Evolutionary conservation across 2,888 invertebrate genomes (phyloP).

Genomic region (Luffia ferchaultella): DNA sequence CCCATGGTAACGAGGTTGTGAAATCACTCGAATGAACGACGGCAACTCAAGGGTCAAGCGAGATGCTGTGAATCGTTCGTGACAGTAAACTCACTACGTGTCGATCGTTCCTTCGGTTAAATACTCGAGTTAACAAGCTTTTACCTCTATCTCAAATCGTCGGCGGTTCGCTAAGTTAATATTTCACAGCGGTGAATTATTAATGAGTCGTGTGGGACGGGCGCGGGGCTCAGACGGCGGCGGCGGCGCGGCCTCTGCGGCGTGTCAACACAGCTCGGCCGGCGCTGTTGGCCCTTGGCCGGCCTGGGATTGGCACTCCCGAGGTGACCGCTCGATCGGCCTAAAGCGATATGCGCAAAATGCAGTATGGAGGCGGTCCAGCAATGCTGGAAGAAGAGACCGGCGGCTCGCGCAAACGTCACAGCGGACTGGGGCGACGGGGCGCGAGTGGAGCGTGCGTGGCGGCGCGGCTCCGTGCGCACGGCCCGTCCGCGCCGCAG

Average conservation of each 20-base stretch:
- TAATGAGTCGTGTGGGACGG: slow-evolving; percentile 31
- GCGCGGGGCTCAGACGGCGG: slow-evolving; percentile 31
- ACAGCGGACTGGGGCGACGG: slow-evolving; percentile 60
- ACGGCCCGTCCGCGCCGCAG: slow-evolving; percentile 36
- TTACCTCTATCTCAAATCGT: slow-evolving; percentile 43
- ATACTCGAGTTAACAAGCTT: slow-evolving; percentile 48
- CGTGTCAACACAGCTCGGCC: slow-evolving; percentile 31
- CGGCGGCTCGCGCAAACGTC: slow-evolving; percentile 55
- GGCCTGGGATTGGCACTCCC: slow-evolving; percentile 3
- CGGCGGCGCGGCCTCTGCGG: slow-evolving; percentile 32
- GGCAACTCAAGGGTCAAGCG: slow-evolving; percentile 53
- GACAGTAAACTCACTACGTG: slow-evolving; percentile 51
- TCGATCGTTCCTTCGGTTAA: slow-evolving; percentile 39
- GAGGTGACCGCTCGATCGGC: background rate
- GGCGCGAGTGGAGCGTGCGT: slow-evolving; percentile 42
- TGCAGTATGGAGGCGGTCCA: slow-evolving; percentile 32
- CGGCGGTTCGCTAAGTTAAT: slow-evolving; percentile 48
- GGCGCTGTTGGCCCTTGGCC: slow-evolving; percentile 3
- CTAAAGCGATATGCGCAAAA: slow-evolving; percentile 41
- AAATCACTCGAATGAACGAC: slow-evolving; percentile 58
- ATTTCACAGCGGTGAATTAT: slow-evolving; percentile 58
- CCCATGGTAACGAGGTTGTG: slow-evolving; percentile 71
- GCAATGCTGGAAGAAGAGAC: slow-evolving; percentile 39
- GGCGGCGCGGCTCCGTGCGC: slow-evolving; percentile 46
- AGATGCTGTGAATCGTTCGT: slow-evolving; percentile 50